Evolutionary conservation across 1,140 invertebrate species (phyloP).

Genomic region (Sipha flava): DNA sequence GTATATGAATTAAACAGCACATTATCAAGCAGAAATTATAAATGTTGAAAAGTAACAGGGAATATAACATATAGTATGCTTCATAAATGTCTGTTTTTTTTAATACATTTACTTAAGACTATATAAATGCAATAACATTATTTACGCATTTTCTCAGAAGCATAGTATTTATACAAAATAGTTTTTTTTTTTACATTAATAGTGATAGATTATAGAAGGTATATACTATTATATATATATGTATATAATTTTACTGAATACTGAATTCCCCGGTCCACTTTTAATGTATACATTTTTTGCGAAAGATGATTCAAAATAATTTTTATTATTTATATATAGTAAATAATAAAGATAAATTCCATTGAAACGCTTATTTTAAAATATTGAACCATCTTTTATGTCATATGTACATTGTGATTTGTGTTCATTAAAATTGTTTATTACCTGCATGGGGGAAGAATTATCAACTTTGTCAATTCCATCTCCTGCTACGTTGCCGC

Average conservation of each 20-base stretch:
- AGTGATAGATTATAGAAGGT: slow-evolving; percentile 14
- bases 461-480: slow-evolving; percentile 84
- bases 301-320: background rate
- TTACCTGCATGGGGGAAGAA: slow-evolving; percentile 75
- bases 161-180: slow-evolving; percentile 8
- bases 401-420: slow-evolving; percentile 8
- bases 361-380: background rate
- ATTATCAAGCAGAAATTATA: too few species aligned
- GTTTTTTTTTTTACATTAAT: background rate
- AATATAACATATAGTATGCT: too few species aligned
- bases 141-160: background rate
- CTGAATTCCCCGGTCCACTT: background rate
- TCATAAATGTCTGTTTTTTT: background rate
- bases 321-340: too few species aligned
- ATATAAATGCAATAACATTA: background rate
- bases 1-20: too few species aligned
- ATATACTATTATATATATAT: too few species aligned
- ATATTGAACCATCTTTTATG: background rate
- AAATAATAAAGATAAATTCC: background rate
- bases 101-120: background rate
- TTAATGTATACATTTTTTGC: background rate
- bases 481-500: slow-evolving; percentile 61
- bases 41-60: too few species aligned
- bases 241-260: background rate
- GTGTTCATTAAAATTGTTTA: background rate